Evolutionary conservation across 1,140 invertebrate species (phyloP).

Genomic region (Idris sp.): DNA sequence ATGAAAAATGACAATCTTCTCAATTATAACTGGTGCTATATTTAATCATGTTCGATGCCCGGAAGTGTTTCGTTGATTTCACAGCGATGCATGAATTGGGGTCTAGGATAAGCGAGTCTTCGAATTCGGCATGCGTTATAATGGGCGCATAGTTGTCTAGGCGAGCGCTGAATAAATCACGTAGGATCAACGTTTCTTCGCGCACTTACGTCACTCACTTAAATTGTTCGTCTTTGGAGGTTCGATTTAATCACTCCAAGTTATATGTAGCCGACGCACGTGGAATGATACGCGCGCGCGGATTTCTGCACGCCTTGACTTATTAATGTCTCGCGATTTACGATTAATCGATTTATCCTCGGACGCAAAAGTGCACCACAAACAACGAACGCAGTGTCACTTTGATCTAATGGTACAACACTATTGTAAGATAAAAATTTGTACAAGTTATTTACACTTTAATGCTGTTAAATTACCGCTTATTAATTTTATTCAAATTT

Average conservation of each 20-base stretch:
- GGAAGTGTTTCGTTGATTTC: slow-evolving; percentile 57
- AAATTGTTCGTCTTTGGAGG: slow-evolving; percentile 62
- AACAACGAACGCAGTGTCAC: slow-evolving; percentile 43
- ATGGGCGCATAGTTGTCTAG: slow-evolving; percentile 61
- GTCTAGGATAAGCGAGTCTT: slow-evolving; percentile 60
- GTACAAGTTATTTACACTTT: slow-evolving; percentile 52
- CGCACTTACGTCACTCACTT: slow-evolving; percentile 67
- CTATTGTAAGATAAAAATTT: slow-evolving; percentile 37
- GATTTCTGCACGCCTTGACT: slow-evolving; percentile 35
- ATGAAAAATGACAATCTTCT: slow-evolving; percentile 27
- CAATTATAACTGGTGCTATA: slow-evolving; percentile 46
- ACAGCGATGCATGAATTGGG: slow-evolving; percentile 58
- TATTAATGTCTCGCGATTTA: slow-evolving; percentile 53
- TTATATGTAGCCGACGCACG: slow-evolving; percentile 47
- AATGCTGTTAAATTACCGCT: slow-evolving; percentile 38
- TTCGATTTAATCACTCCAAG: slow-evolving; percentile 57
- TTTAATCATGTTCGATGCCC: slow-evolving; percentile 50
- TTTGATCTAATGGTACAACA: slow-evolving; percentile 57
- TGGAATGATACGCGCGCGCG: slow-evolving; percentile 44
- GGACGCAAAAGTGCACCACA: slow-evolving; percentile 34
- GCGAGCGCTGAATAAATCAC: slow-evolving; percentile 66
- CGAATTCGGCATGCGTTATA: slow-evolving; percentile 54
- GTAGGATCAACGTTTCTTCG: slow-evolving; percentile 65
- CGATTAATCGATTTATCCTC: slow-evolving; percentile 53
- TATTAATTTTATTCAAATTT: too few species aligned